Percentiles rank a stretch among this genome's conserved stretches.
Evolutionary conservation across 2,113 vertebrate genomes (phyloP).

Genomic region (Brachypteracias leptosomus): DNA sequence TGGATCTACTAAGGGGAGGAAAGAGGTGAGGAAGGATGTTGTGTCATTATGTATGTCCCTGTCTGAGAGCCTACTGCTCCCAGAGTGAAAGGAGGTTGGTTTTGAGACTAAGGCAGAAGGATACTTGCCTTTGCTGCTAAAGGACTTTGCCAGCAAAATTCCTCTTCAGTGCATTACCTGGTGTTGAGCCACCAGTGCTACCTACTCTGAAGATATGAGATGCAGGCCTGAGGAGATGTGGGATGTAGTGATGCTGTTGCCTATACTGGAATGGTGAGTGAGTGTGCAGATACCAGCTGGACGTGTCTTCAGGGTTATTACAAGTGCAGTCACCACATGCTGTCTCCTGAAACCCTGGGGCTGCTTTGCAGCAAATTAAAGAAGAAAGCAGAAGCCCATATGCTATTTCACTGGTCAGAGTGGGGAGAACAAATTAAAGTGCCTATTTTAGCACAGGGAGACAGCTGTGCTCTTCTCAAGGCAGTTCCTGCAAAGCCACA

Average conservation of each 20-base stretch:
- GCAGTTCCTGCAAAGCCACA: background rate
- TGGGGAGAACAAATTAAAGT: conserved; percentile 16
- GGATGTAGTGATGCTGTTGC: background rate
- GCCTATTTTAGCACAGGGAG: background rate
- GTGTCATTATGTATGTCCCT: background rate
- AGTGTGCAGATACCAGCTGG: background rate
- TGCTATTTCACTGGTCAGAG: conserved; percentile 21
- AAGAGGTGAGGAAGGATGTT: background rate
- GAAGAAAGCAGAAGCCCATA: background rate
- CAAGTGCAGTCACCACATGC: background rate
- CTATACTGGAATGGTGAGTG: background rate
- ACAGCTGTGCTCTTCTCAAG: conserved; percentile 27
- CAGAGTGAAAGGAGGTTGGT: background rate
- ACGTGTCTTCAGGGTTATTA: background rate
- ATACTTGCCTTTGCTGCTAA: background rate
- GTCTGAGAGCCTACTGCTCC: background rate
- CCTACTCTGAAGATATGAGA: background rate
- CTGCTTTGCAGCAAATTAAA: background rate
- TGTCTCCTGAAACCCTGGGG: background rate
- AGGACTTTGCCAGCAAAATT: background rate
- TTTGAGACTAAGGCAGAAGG: background rate
- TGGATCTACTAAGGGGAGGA: background rate
- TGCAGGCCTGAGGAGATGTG: background rate
- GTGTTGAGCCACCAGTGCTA: background rate
- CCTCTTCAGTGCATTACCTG: background rate